Evolutionary conservation across 2,888 invertebrate species (phyloP).

Genomic region (Keiferia lycopersicella): DNA sequence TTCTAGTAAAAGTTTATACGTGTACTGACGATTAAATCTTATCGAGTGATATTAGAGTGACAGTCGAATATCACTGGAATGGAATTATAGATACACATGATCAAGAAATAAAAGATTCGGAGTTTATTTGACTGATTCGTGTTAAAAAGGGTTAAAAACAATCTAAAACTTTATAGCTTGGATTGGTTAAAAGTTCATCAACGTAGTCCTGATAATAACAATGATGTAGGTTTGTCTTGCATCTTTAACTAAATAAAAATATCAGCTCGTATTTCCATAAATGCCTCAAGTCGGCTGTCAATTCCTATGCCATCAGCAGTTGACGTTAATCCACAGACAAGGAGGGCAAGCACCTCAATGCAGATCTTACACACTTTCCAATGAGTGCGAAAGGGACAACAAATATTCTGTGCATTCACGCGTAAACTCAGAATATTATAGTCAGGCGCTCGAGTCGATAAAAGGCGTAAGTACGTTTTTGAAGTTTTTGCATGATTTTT

Average conservation of each 20-base stretch:
- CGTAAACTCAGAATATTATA: slow-evolving; percentile 76
- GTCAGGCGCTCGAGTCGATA: slow-evolving; percentile 50
- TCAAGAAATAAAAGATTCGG: too few species aligned
- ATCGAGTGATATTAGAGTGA: too few species aligned
- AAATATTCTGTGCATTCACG: slow-evolving; percentile 76
- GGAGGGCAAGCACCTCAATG: slow-evolving; percentile 61
- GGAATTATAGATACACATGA: too few species aligned
- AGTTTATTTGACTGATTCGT: too few species aligned
- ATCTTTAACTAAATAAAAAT: slow-evolving; percentile 8
- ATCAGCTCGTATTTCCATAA: slow-evolving; percentile 48
- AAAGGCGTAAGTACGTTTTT: slow-evolving; percentile 57
- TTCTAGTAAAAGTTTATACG: too few species aligned
- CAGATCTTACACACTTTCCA: slow-evolving; percentile 57
- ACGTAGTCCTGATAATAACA: too few species aligned
- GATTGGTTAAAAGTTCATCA: too few species aligned
- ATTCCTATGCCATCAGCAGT: slow-evolving; percentile 71
- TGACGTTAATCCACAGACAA: slow-evolving; percentile 73
- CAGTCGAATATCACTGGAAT: too few species aligned
- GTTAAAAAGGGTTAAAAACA: too few species aligned
- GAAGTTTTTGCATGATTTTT: not conserved
- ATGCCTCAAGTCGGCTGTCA: slow-evolving; percentile 62
- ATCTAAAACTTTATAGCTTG: too few species aligned
- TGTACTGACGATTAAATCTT: too few species aligned
- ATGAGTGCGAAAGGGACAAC: slow-evolving; percentile 70
- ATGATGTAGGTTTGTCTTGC: not conserved